phyloP scores from a whole-genome alignment of 2,888 invertebrate genomes.

The Chrysotoxum bicinctum region DNA sequence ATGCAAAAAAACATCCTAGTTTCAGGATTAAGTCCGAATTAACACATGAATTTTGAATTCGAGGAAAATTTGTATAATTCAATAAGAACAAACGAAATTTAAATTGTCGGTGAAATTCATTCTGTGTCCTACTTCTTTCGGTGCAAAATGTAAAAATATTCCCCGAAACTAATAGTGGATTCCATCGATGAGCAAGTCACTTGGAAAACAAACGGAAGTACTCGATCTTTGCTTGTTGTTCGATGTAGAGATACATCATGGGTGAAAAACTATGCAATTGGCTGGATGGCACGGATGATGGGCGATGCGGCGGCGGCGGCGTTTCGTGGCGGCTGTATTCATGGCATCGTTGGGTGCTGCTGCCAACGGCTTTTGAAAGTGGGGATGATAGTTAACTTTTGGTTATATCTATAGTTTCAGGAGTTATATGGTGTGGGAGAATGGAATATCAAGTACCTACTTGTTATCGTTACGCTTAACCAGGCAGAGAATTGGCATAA shows the following conservation, averaged over 20 bases:
- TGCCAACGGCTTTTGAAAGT: neutral
- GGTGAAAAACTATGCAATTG: conserved; percentile 39
- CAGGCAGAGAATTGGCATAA: conserved; percentile 29
- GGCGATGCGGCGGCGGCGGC: too few relatives aligned
- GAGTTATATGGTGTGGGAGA: neutral
- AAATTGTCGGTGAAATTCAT: conserved; percentile 5
- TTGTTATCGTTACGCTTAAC: conserved; percentile 35
- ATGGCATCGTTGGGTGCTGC: neutral
- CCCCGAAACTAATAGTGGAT: conserved; percentile 27
- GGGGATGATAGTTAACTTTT: neutral
- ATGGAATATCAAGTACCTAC: neutral
- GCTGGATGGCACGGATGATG: neutral
- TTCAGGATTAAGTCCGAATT: too few relatives aligned
- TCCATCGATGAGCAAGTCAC: conserved; percentile 43
- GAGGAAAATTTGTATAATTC: too few relatives aligned
- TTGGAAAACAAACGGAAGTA: conserved; percentile 63
- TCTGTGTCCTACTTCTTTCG: neutral
- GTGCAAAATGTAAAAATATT: conserved; percentile 4
- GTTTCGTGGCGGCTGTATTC: neutral
- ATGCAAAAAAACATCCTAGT: too few relatives aligned
- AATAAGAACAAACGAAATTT: too few relatives aligned
- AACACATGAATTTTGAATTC: too few relatives aligned
- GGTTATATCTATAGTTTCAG: neutral
- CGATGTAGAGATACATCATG: conserved; percentile 36
- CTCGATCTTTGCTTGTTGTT: conserved; percentile 61